Evolutionary conservation across 2,113 vertebrate species (phyloP).

Genomic region (Dromiciops gliroides): DNA sequence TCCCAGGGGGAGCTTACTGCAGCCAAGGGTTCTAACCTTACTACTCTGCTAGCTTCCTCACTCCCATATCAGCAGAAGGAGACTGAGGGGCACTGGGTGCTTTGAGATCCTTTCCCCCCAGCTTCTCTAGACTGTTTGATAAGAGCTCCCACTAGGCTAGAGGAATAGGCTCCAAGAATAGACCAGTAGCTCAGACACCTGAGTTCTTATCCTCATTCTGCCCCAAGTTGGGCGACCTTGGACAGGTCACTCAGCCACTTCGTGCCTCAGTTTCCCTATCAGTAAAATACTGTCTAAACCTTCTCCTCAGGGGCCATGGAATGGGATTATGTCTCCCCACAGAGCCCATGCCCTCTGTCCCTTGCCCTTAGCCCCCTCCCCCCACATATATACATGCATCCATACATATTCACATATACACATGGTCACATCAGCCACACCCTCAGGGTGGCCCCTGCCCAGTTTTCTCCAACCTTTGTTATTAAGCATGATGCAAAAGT

Average conservation of each 20-base stretch:
- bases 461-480: background rate
- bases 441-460: background rate
- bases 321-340: background rate
- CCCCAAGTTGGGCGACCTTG: background rate
- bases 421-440: background rate
- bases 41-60: background rate
- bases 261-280: background rate
- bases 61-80: background rate
- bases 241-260: background rate
- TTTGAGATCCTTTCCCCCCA: background rate
- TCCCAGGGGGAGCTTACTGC: background rate
- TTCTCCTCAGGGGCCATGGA: background rate
- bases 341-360: background rate
- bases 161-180: background rate
- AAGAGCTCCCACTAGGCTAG: background rate
- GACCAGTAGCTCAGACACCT: background rate
- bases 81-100: background rate
- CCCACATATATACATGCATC: background rate
- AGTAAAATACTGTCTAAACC: background rate
- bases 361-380: background rate
- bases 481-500: background rate
- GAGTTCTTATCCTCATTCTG: background rate
- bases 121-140: background rate
- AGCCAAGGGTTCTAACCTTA: background rate
- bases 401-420: background rate